Base-by-base conservation (phyloP, 1,140 invertebrate species). In the Bradysia coprophila region DNA sequence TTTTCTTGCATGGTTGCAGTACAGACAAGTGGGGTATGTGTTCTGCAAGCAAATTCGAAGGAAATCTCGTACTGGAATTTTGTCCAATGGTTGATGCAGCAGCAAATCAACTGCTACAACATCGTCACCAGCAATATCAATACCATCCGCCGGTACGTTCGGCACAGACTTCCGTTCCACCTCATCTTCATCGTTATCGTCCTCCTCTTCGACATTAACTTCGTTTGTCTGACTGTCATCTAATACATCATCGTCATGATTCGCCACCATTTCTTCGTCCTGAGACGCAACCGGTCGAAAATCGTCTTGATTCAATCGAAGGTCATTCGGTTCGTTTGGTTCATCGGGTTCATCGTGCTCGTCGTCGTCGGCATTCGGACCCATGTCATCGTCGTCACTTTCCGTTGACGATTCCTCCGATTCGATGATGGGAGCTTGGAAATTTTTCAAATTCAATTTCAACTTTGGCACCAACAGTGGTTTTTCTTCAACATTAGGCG, bases 1-100 rank as follows among this genome's bases (percentile, higher is more conserved):
- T 45, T 78, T 75, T 18, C 78, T 66, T 0, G 80, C 81, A 63
- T 87, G 81, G 54, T 84, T 83, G 51, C 84, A 89, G 53, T 84
- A 88, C 22, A 84, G 68, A 56, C 85, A 89, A 21, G 64, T 66
- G 4, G 68, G 62, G 50, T 73, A 73, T 0, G 80, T 78, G 2
- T 69, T 69, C 44, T 68, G 64, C 20, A 86, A 63, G 55, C 81
- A 84, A 43, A 75, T 71, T 55, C 79, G 78, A 9, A 86, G 49
- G 40, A 87, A 62, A 31, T 76, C 69, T 45, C 77, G 70, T 38
- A 79, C 64, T 24, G 74, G 68, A 57, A 83, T 74, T 49, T 71
- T 77, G 48, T 84, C 79, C 31, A 86, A 55, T 3, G 75, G 75
- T 34, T 71, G 72, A 47, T 83, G 74, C 9, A 87, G 63, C 42